Evolutionary conservation across 1,140 invertebrate genomes (phyloP).

Genomic region (Contarinia nasturtii): DNA sequence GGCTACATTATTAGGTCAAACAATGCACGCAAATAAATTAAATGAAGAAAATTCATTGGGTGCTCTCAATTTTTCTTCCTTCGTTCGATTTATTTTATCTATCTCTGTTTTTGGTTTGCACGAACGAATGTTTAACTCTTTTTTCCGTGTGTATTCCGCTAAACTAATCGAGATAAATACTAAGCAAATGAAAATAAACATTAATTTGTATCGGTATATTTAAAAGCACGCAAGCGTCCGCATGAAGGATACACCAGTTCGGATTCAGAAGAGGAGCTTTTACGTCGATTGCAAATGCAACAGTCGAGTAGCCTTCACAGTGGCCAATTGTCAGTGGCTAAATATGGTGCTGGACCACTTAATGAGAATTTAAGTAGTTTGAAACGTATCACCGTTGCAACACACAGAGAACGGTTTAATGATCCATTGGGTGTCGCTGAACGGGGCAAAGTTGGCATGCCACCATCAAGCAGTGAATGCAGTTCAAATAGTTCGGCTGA

Average conservation of each 20-base stretch:
- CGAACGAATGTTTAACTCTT: too few species aligned
- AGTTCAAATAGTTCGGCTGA: conserved; percentile 24
- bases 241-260: conserved; percentile 38
- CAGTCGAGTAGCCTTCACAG: conserved; percentile 14
- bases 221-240: conserved; percentile 17
- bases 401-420: conserved; percentile 8
- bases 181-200: not conserved
- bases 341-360: conserved; percentile 14
- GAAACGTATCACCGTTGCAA: conserved; percentile 15
- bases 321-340: conserved; percentile 12
- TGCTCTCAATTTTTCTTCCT: too few species aligned
- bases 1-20: too few species aligned
- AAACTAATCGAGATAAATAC: not conserved
- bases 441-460: conserved; percentile 22
- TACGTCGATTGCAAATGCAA: conserved; percentile 34
- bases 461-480: conserved; percentile 23
- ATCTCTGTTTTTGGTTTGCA: too few species aligned
- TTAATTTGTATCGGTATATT: too few species aligned
- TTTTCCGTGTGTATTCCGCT: too few species aligned
- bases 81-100: too few species aligned
- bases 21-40: too few species aligned
- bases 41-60: too few species aligned
- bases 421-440: conserved; percentile 22
- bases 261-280: conserved; percentile 57
- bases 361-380: conserved; percentile 10